These are phyloP conservation scores for Tauraco erythrolophus DNA, from an alignment of 2,113 vertebrate species.

Conservation along the genomic window DNA sequence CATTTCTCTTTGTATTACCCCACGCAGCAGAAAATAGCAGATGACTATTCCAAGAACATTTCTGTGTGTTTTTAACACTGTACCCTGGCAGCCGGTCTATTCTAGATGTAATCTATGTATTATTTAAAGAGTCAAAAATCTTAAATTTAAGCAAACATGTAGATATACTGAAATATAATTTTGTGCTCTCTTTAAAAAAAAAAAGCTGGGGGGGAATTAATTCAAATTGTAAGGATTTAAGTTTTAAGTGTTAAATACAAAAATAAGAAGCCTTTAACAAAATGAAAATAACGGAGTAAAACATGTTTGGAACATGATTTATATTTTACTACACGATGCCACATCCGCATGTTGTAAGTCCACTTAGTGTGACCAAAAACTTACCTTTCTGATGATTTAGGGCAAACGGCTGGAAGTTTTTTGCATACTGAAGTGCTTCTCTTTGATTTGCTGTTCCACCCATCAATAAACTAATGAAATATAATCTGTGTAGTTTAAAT, in stretches of 20 bases:
- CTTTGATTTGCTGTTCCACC: conserved; percentile 86
- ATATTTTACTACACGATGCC: fast-evolving
- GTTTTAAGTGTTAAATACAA: neutral
- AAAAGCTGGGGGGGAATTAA: neutral
- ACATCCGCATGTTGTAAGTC: neutral
- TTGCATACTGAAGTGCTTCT: conserved; percentile 86
- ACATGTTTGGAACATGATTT: neutral
- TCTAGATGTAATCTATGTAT: neutral
- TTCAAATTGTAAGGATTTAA: neutral
- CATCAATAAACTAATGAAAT: conserved; percentile 88
- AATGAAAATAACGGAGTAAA: neutral
- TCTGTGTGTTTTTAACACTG: conserved; percentile 13
- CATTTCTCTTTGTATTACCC: conserved; percentile 1
- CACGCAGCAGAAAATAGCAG: conserved; percentile 28
- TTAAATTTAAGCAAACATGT: neutral
- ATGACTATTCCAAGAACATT: conserved; percentile 16
- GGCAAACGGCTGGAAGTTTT: conserved; percentile 88
- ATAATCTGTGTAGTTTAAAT: conserved; percentile 86
- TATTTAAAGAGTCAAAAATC: neutral
- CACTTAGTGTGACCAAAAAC: neutral
- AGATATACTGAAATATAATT: neutral
- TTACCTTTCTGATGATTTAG: conserved; percentile 87
- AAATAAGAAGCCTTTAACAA: neutral
- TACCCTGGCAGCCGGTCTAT: neutral
- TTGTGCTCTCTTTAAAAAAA: neutral